A percentile compares a stretch with the other conserved stretches of the same genome.
Evolutionary conservation across 2,888 invertebrate species (phyloP).

Genomic region (Lissonota sp.): DNA sequence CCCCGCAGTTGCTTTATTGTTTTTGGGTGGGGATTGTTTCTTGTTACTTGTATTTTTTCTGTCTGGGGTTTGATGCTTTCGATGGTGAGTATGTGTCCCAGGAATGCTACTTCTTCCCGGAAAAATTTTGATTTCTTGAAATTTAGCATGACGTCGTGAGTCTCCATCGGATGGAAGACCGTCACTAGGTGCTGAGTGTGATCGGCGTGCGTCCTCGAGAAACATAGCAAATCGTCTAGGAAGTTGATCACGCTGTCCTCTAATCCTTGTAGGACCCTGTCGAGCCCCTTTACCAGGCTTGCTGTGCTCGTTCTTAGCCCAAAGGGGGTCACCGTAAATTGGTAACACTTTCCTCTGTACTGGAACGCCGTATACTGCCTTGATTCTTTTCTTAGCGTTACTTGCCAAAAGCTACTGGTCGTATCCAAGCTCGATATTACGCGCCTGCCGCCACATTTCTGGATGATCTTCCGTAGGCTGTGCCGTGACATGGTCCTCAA

Average conservation of each 20-base stretch:
- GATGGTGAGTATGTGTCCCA: conserved; percentile 66
- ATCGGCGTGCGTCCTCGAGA: background rate
- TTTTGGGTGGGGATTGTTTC: conserved; percentile 63
- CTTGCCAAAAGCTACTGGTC: conserved; percentile 19
- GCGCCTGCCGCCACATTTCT: background rate
- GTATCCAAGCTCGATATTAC: conserved; percentile 26
- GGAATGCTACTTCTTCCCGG: conserved; percentile 64
- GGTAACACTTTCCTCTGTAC: conserved; percentile 1
- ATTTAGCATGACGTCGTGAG: conserved; percentile 64
- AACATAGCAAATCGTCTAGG: conserved; percentile 44
- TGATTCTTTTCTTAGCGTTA: background rate
- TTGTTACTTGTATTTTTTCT: conserved; percentile 62
- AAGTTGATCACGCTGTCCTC: background rate
- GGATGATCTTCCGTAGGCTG: background rate
- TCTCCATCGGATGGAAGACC: conserved; percentile 51
- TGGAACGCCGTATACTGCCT: background rate
- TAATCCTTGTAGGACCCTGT: conserved; percentile 1
- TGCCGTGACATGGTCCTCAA: background rate
- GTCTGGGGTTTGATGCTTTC: conserved; percentile 66
- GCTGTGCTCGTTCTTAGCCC: background rate
- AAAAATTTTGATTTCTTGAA: conserved; percentile 68
- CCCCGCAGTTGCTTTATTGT: too few relatives aligned
- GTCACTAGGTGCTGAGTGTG: conserved; percentile 53
- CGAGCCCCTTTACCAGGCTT: conserved; percentile 17
- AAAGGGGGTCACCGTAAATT: background rate